phyloP scores from a whole-genome alignment of 1,140 invertebrate species.

The Uloborus diversus region DNA sequence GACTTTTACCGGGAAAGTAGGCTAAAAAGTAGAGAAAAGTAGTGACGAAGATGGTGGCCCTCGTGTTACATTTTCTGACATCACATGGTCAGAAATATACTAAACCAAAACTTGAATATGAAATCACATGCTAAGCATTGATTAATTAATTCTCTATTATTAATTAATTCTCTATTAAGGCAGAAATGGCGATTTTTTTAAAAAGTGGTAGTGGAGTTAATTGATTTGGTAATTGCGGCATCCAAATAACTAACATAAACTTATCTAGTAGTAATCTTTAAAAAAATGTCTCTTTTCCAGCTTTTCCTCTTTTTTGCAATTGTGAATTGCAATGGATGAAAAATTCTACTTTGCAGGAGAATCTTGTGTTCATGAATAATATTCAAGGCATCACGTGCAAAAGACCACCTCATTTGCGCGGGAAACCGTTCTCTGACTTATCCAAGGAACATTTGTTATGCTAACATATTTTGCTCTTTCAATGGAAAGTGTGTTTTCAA shows the following conservation, averaged over 20 bases:
- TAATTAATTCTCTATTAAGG: too few relatives aligned
- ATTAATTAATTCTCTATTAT: not conserved
- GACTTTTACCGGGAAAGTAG: too few relatives aligned
- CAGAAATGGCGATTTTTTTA: too few relatives aligned
- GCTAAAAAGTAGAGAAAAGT: too few relatives aligned
- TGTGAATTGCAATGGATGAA: constrained; percentile 24
- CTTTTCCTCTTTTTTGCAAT: constrained; percentile 22
- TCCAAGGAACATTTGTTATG: constrained; percentile 27
- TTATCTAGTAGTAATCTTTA: not conserved
- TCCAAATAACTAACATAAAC: not conserved
- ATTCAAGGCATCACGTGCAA: constrained; percentile 16
- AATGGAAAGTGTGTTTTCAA: too few relatives aligned
- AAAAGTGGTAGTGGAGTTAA: too few relatives aligned
- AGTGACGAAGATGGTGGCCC: too few relatives aligned
- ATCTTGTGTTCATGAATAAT: not conserved
- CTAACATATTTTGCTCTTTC: too few relatives aligned
- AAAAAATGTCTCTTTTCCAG: constrained; percentile 1
- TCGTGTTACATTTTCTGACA: too few relatives aligned
- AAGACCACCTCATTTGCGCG: constrained; percentile 21
- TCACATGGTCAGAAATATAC: too few relatives aligned
- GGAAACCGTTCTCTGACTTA: constrained; percentile 18
- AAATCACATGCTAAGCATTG: not conserved
- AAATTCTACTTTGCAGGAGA: not conserved
- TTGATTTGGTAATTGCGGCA: not conserved
- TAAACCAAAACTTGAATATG: not conserved